phyloP scores from a whole-genome alignment of 2,113 vertebrate genomes.

The Haemorhous mexicanus region DNA sequence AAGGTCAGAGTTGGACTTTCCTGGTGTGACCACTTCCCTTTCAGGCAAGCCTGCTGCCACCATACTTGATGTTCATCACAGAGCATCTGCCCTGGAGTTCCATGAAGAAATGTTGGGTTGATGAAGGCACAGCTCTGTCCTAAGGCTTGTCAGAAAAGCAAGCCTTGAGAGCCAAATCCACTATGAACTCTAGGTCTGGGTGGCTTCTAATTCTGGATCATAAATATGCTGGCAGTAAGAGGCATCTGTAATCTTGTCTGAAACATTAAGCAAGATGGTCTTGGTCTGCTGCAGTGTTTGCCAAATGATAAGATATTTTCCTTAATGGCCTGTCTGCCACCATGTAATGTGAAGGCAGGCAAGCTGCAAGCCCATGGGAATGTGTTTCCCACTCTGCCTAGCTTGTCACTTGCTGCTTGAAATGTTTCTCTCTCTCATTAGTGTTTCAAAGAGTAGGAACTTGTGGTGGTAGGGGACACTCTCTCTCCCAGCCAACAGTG shows the following conservation, averaged over 20 bases:
- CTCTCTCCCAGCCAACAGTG: neutral
- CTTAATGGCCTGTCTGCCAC: neutral
- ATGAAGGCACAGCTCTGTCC: neutral
- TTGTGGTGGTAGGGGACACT: neutral
- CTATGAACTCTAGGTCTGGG: neutral
- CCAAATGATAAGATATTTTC: constrained; percentile 16
- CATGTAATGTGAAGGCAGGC: neutral
- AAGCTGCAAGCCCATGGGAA: constrained; percentile 14
- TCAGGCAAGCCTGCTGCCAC: neutral
- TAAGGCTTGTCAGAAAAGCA: neutral
- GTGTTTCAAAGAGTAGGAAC: neutral
- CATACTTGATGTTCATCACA: neutral
- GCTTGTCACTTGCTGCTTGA: constrained; percentile 1
- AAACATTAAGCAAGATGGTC: constrained; percentile 8
- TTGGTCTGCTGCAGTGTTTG: neutral
- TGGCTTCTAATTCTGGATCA: constrained; percentile 14
- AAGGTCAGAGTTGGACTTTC: neutral
- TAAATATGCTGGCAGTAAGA: constrained; percentile 3
- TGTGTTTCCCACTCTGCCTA: neutral
- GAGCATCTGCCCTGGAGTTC: neutral
- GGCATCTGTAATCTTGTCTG: neutral
- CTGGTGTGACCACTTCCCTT: neutral
- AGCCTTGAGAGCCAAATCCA: neutral
- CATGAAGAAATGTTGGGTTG: neutral
- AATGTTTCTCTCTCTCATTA: neutral